Conservation (phyloP, 2,113 vertebrate species). For the Struthidea cinerea region DNA sequence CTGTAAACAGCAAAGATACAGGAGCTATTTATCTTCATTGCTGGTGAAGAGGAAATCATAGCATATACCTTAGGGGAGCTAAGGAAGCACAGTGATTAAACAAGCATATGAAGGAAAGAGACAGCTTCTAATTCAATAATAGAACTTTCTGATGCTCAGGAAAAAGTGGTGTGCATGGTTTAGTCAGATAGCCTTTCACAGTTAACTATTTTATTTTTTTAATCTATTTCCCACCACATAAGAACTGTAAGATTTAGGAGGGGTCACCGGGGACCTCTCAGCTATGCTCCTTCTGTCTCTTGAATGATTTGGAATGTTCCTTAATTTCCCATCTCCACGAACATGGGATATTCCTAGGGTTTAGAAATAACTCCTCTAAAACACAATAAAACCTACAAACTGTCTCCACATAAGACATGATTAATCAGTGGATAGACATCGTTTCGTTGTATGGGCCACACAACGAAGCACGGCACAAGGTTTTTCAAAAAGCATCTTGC, state of each 20-base stretch:
- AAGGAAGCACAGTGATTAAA: constrained; percentile 21
- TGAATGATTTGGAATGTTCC: background rate
- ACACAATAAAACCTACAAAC: background rate
- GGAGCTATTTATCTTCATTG: constrained; percentile 37
- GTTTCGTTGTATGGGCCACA: background rate
- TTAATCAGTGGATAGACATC: background rate
- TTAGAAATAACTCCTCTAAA: background rate
- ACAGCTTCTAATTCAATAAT: constrained; percentile 31
- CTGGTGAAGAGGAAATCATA: constrained; percentile 12
- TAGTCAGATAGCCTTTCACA: background rate
- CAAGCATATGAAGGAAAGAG: background rate
- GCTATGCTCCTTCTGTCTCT: background rate
- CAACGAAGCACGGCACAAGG: background rate
- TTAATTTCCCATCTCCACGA: background rate
- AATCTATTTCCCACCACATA: background rate
- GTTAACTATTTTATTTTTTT: background rate
- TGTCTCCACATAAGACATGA: background rate
- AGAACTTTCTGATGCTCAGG: background rate
- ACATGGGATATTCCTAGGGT: background rate
- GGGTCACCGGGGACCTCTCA: background rate
- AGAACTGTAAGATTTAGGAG: background rate
- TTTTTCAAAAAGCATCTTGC: background rate
- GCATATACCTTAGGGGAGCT: background rate
- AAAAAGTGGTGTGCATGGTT: background rate
- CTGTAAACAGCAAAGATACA: background rate